A percentile compares a stretch with the other conserved stretches of the same genome.
Evolutionary conservation across 2,797 vertebrate genomes (phyloP).

Genomic region (Oreochromis grahami): DNA sequence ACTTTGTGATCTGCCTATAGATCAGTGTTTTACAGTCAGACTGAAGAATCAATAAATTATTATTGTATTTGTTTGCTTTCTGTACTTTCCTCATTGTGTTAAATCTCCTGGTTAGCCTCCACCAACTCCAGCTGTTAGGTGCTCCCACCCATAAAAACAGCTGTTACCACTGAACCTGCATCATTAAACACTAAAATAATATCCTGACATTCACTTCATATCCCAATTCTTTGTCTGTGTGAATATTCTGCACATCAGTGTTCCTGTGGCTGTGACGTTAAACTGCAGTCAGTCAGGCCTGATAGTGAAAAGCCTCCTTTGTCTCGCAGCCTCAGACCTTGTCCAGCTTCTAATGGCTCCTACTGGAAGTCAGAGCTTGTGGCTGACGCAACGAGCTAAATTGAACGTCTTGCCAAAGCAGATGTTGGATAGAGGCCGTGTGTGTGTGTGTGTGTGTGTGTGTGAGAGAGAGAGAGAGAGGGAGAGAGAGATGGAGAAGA

Average conservation of each 20-base stretch:
- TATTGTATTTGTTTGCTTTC: neutral
- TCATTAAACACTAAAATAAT: neutral
- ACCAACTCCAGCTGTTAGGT: neutral
- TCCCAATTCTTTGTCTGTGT: neutral
- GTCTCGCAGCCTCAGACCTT: slow-evolving; percentile 37
- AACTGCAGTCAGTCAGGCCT: neutral
- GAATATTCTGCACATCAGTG: neutral
- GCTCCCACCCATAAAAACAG: neutral
- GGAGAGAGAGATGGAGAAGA: neutral
- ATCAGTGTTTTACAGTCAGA: neutral
- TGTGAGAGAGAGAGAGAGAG: neutral
- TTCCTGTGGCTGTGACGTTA: neutral
- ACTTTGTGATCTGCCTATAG: neutral
- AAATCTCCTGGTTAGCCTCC: neutral
- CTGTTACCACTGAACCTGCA: neutral
- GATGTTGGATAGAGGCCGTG: slow-evolving; percentile 35
- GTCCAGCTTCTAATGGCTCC: slow-evolving; percentile 39
- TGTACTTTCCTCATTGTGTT: neutral
- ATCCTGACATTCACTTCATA: neutral
- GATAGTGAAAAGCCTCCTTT: slow-evolving; percentile 48
- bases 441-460: neutral
- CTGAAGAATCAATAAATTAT: neutral
- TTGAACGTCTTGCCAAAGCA: slow-evolving; percentile 51
- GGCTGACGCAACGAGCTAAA: slow-evolving; percentile 46
- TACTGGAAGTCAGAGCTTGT: slow-evolving; percentile 29